Percentiles rank a stretch among this genome's conserved stretches.
Conservation (phyloP, 2,797 vertebrate species). For the Crocodylus rhombifer region DNA sequence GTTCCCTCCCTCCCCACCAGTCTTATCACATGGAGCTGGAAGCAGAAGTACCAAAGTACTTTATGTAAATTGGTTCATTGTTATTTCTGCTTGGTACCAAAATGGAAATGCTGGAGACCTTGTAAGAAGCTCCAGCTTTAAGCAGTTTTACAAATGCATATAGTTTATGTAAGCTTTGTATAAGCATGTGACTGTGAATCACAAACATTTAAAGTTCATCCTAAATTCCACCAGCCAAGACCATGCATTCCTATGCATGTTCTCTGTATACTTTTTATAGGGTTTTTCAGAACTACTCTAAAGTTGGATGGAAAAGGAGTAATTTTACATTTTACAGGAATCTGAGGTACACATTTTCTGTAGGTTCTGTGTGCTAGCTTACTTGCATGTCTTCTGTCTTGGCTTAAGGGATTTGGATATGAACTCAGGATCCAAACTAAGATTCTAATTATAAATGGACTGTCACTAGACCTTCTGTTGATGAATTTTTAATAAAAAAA, state of each 20-base stretch:
- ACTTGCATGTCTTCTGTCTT: neutral
- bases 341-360: neutral
- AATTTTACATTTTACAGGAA: neutral
- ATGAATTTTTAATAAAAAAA: neutral
- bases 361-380: neutral
- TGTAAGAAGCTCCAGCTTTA: neutral
- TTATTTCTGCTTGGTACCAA: neutral
- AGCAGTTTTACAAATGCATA: neutral
- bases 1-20: neutral
- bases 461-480: neutral
- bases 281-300: neutral
- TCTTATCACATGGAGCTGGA: neutral
- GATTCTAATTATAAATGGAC: neutral
- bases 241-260: neutral
- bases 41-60: neutral
- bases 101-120: neutral
- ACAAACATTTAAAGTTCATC: neutral
- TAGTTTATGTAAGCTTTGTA: neutral
- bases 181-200: neutral
- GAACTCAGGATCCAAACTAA: neutral
- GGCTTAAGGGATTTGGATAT: neutral
- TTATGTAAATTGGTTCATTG: accelerated
- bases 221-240: neutral
- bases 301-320: neutral
- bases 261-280: neutral